These are phyloP conservation scores for Tholera decimalis DNA, from an alignment of 2,888 invertebrate genomes.

Conservation along the genomic window DNA sequence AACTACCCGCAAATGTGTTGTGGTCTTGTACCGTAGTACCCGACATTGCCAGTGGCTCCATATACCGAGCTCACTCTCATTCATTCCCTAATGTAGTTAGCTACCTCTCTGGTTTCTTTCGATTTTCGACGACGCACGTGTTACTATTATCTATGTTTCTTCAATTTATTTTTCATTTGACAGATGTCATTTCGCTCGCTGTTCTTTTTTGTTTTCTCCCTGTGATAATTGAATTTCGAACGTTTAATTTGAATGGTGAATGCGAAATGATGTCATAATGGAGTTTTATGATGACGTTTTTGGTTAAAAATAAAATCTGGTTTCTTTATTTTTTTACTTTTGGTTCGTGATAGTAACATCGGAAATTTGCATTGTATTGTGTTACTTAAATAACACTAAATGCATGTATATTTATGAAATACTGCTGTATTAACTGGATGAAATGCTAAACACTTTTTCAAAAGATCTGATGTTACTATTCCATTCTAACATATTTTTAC, in stretches of 20 bases:
- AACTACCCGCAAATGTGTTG: slow-evolving; percentile 61
- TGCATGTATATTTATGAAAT: slow-evolving; percentile 13
- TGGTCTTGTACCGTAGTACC: slow-evolving; percentile 63
- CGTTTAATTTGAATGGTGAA: slow-evolving; percentile 1
- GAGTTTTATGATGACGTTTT: slow-evolving; percentile 17
- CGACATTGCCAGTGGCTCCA: slow-evolving; percentile 68
- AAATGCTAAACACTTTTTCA: background rate
- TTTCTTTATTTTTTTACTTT: slow-evolving; percentile 15
- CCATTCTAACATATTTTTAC: slow-evolving; percentile 31
- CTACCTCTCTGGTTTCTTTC: slow-evolving; percentile 58
- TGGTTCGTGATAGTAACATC: slow-evolving; percentile 25
- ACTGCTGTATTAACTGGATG: background rate
- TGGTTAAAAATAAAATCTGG: slow-evolving; percentile 18
- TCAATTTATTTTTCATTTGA: slow-evolving; percentile 25
- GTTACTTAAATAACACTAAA: background rate
- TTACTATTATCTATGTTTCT: slow-evolving; percentile 35
- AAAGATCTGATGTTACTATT: slow-evolving; percentile 22
- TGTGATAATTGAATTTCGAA: slow-evolving; percentile 14
- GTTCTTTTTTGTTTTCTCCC: background rate
- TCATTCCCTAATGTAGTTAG: slow-evolving; percentile 61
- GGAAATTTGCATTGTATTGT: background rate
- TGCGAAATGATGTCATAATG: slow-evolving; percentile 56
- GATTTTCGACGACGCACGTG: slow-evolving; percentile 57
- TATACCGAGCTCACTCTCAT: slow-evolving; percentile 64
- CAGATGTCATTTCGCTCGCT: slow-evolving; percentile 51